Percentiles rank a stretch among this genome's conserved stretches.
phyloP scores from a whole-genome alignment of 1,140 invertebrate species.

The Drosophila auraria region DNA sequence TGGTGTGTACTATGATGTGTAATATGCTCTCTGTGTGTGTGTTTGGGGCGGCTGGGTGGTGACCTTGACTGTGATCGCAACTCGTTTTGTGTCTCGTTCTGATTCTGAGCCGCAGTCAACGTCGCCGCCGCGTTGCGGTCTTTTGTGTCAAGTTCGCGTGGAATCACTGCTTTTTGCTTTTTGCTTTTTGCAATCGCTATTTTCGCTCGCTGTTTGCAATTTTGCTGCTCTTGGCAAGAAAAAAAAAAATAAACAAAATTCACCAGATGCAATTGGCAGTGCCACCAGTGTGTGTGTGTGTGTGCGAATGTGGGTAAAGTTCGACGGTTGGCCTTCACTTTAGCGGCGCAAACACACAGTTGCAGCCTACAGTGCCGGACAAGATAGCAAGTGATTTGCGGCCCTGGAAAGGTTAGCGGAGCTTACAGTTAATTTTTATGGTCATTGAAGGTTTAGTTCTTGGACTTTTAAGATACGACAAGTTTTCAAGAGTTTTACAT shows the following conservation, averaged over 20 bases:
- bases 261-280: slow-evolving; percentile 38
- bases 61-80: slow-evolving; percentile 78
- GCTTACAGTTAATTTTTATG: too few species aligned
- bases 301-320: slow-evolving; percentile 80
- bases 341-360: slow-evolving; percentile 25
- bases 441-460: too few species aligned
- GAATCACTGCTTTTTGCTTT: slow-evolving; percentile 10
- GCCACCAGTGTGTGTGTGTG: slow-evolving; percentile 22
- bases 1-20: too few species aligned
- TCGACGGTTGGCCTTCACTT: slow-evolving; percentile 78
- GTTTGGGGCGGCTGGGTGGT: slow-evolving; percentile 3
- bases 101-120: slow-evolving; percentile 51
- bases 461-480: too few species aligned
- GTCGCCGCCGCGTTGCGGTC: slow-evolving; percentile 27
- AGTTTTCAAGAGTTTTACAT: too few species aligned
- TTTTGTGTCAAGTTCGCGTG: slow-evolving; percentile 77
- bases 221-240: slow-evolving; percentile 36
- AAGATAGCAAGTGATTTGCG: neutral
- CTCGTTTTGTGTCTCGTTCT: slow-evolving; percentile 58
- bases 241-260: neutral
- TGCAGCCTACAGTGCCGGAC: slow-evolving; percentile 42
- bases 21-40: neutral
- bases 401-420: too few species aligned
- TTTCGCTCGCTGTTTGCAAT: slow-evolving; percentile 32
- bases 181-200: slow-evolving; percentile 39